Evolutionary conservation across 2,888 invertebrate genomes (phyloP).

Genomic region (Torymus aiolomorphi): DNA sequence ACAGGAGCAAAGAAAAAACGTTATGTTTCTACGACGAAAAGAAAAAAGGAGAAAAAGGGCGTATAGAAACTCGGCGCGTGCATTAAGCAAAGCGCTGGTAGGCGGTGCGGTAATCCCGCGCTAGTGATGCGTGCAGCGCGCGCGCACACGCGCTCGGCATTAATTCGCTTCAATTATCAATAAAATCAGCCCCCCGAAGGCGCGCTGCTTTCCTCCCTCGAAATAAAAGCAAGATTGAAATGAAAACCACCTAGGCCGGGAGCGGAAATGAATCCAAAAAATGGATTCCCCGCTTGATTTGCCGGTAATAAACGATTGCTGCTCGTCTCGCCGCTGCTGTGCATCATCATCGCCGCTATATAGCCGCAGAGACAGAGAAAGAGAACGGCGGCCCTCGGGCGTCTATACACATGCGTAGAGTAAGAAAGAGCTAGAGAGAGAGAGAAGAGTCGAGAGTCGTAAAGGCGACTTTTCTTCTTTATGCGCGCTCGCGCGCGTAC

Average conservation of each 20-base stretch:
- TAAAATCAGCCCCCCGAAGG: slow-evolving; percentile 34
- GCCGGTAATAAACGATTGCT: slow-evolving; percentile 49
- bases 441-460: background rate
- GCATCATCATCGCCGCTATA: too few relatives aligned
- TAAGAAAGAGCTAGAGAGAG: too few relatives aligned
- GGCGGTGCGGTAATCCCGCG: slow-evolving; percentile 19
- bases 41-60: background rate
- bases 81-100: slow-evolving; percentile 29
- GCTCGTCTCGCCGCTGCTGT: background rate
- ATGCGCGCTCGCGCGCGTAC: background rate
- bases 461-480: slow-evolving; percentile 38
- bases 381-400: too few relatives aligned
- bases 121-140: background rate
- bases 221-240: slow-evolving; percentile 23
- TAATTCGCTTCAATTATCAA: slow-evolving; percentile 56
- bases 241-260: slow-evolving; percentile 23
- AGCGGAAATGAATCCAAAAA: slow-evolving; percentile 54
- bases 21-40: background rate
- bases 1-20: background rate
- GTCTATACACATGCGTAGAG: background rate
- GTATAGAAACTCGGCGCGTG: background rate
- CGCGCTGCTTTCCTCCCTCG: background rate
- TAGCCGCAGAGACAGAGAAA: too few relatives aligned
- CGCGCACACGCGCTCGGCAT: background rate
- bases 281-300: slow-evolving; percentile 24